Evolutionary conservation across 2,113 vertebrate genomes (phyloP).

Genomic region (Copsychus sechellarum): DNA sequence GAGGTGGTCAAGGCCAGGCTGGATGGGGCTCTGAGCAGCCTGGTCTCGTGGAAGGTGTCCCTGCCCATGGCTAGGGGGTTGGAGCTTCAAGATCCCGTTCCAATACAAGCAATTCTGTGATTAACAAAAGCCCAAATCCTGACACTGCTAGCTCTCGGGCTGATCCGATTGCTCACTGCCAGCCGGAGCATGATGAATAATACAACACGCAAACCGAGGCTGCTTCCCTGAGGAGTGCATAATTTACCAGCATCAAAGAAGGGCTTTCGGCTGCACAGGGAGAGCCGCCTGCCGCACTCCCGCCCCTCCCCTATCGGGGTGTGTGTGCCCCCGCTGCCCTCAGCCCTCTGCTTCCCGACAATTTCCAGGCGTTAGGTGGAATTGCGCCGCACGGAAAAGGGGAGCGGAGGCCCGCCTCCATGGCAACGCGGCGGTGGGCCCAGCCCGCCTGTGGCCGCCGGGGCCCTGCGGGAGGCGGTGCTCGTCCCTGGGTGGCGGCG

Average conservation of each 20-base stretch:
- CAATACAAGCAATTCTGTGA: background rate
- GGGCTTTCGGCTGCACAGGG: background rate
- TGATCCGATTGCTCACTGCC: background rate
- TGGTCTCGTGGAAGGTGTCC: background rate
- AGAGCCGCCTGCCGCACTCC: background rate
- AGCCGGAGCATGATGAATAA: background rate
- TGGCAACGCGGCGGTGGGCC: background rate
- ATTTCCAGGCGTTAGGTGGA: accelerated
- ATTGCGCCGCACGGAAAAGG: background rate
- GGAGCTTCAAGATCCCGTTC: background rate
- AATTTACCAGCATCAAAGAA: background rate
- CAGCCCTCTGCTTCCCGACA: background rate
- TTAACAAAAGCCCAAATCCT: background rate
- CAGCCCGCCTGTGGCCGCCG: no score
- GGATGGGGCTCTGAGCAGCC: background rate
- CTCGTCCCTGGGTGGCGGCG: background rate
- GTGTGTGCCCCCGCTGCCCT: accelerated
- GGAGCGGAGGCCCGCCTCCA: background rate
- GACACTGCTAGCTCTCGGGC: background rate
- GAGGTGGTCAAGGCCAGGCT: no score
- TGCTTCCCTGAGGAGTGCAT: background rate
- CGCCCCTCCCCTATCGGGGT: background rate
- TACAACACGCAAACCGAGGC: background rate
- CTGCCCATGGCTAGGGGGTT: background rate
- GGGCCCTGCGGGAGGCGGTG: background rate